These are phyloP conservation scores for Euzetes globulus DNA, from an alignment of 2,888 invertebrate species.

Conservation along the genomic window DNA sequence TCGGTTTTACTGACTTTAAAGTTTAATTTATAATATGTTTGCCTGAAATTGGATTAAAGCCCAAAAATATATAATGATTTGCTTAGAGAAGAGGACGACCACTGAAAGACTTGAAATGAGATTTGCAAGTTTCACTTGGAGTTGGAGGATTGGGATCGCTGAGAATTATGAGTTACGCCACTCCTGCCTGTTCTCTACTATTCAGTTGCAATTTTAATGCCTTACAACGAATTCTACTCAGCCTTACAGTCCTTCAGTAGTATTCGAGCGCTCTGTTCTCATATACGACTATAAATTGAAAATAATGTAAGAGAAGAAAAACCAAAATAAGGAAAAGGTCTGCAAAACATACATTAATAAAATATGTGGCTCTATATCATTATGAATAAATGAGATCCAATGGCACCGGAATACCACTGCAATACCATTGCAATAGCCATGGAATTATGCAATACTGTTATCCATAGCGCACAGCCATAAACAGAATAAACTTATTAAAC, in stretches of 20 bases:
- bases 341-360: conserved; percentile 29
- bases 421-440: not conserved
- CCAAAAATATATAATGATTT: not conserved
- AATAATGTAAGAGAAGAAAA: conserved; percentile 27
- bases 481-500: not conserved
- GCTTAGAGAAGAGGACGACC: not conserved
- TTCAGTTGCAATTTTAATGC: conserved; percentile 27
- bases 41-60: conserved; percentile 20
- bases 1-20: conserved; percentile 15
- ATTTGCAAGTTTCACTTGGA: conserved; percentile 3
- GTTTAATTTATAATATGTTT: conserved; percentile 27
- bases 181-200: not conserved
- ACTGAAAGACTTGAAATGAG: conserved; percentile 1
- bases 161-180: conserved; percentile 27
- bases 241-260: not conserved
- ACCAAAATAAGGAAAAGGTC: conserved; percentile 19
- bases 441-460: not conserved
- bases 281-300: conserved; percentile 30
- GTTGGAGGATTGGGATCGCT: not conserved
- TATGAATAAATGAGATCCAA: conserved; percentile 30
- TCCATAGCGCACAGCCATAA: not conserved
- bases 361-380: conserved; percentile 29
- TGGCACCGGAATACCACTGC: not conserved
- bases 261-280: not conserved
- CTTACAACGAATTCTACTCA: conserved; percentile 29